phyloP scores from a whole-genome alignment of 2,113 vertebrate genomes.

The Rhipidura dahli region DNA sequence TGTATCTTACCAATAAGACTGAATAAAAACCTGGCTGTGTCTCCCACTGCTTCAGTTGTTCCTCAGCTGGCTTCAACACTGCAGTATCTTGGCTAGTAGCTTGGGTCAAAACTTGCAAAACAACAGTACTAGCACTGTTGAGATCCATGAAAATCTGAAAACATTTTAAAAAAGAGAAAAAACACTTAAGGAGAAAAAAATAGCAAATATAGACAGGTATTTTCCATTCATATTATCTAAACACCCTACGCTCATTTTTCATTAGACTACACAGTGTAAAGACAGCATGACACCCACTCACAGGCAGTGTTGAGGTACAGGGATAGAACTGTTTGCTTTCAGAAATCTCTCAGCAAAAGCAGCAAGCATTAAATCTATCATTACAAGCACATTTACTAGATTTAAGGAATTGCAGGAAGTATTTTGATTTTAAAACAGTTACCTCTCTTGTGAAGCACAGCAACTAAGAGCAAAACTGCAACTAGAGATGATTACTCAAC shows the following conservation, averaged over 20 bases:
- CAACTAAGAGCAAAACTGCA: background rate
- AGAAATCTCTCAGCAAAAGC: background rate
- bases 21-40: conserved; percentile 97
- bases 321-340: background rate
- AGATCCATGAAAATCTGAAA: conserved; percentile 87
- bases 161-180: background rate
- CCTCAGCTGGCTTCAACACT: conserved; percentile 93
- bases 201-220: background rate
- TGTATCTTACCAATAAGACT: conserved; percentile 87
- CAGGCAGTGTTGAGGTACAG: background rate
- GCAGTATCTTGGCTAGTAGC: conserved; percentile 95
- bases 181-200: background rate
- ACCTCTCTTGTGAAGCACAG: background rate
- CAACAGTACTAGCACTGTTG: conserved; percentile 89
- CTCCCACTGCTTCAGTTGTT: conserved; percentile 95
- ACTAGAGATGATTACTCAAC: background rate
- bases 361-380: background rate
- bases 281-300: background rate
- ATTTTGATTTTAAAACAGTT: background rate
- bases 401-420: background rate
- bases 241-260: background rate
- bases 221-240: background rate
- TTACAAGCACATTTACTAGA: background rate
- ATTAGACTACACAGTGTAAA: background rate
- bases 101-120: conserved; percentile 93